Conservation (phyloP, 2,797 vertebrate species). For the Psittacula echo region DNA sequence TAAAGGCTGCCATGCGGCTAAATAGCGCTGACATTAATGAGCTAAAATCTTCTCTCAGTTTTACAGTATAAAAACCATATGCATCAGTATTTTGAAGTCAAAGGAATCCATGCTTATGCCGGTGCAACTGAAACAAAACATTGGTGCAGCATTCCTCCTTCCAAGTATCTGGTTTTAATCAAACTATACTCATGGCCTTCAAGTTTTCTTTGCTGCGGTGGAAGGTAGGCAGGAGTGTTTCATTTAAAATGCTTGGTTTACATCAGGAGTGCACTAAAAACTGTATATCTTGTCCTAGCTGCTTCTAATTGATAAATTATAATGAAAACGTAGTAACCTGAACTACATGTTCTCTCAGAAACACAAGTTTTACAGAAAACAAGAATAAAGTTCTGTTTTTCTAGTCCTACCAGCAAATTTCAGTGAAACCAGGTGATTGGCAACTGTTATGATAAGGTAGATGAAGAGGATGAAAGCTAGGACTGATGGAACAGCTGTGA, state of each 20-base stretch:
- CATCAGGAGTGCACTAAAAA: background rate
- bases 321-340: background rate
- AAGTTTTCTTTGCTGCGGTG: constrained; percentile 29
- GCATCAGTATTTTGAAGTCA: constrained; percentile 59
- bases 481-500: constrained; percentile 67
- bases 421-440: constrained; percentile 46
- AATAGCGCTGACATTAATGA: constrained; percentile 41
- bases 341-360: background rate
- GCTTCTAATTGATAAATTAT: background rate
- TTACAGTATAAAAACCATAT: constrained; percentile 69
- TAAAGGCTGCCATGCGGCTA: constrained; percentile 19
- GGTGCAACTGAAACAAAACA: constrained; percentile 70
- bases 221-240: constrained; percentile 57
- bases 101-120: constrained; percentile 20
- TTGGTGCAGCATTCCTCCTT: constrained; percentile 51
- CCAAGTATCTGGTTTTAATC: constrained; percentile 68
- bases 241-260: constrained; percentile 52
- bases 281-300: constrained; percentile 38
- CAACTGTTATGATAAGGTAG: constrained; percentile 55
- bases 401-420: background rate
- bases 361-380: background rate
- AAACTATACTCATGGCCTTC: constrained; percentile 1
- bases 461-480: constrained; percentile 55
- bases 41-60: constrained; percentile 32
- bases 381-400: background rate